Percentiles rank a stretch among this genome's conserved stretches.
Conservation (phyloP, 1,140 invertebrate species). For the Aplysia californica region DNA sequence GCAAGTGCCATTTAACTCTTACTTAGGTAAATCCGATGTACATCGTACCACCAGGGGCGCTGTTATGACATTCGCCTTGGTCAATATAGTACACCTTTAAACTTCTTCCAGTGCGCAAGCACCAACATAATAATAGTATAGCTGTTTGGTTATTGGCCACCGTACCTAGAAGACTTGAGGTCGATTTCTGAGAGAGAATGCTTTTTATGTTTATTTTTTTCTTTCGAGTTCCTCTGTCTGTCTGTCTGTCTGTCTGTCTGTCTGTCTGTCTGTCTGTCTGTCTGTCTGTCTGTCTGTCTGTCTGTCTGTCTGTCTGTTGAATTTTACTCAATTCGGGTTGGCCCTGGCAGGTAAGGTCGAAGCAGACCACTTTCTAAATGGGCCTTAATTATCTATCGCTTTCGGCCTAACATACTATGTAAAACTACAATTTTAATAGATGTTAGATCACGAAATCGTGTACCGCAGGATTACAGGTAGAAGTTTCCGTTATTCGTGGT, state of each 20-base stretch:
- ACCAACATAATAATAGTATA: not conserved
- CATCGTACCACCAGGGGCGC: not conserved
- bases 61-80: not conserved
- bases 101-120: not conserved
- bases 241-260: constrained; percentile 1
- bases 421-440: not conserved
- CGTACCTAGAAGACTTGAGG: not conserved
- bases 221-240: no score
- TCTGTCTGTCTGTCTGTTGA: not conserved
- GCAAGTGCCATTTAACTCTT: no score
- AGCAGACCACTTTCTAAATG: no score
- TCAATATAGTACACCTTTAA: not conserved
- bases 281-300: not conserved
- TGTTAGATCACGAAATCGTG: not conserved
- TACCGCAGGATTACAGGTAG: not conserved
- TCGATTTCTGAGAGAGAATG: not conserved
- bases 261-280: not conserved
- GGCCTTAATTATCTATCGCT: not conserved
- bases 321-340: no score
- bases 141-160: not conserved
- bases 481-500: not conserved
- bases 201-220: not conserved
- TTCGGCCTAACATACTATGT: not conserved
- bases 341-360: no score
- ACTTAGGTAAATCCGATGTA: not conserved